phyloP scores from a whole-genome alignment of 2,797 vertebrate species.

The Bovichtus diacanthus region DNA sequence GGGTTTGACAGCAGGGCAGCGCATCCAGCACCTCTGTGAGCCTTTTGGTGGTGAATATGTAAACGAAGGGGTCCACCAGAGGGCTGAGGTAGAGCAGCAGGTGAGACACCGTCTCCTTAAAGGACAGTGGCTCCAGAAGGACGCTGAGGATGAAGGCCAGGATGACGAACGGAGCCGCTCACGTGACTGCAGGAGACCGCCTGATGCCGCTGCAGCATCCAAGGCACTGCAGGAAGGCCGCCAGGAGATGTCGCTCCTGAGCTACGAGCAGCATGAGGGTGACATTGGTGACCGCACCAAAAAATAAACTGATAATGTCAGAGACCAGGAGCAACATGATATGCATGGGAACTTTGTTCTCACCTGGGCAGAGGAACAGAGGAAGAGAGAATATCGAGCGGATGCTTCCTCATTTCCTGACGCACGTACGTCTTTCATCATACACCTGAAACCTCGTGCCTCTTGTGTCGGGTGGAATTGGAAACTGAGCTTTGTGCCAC shows the following conservation, averaged over 20 bases:
- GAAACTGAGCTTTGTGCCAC: no score
- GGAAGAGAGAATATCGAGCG: background rate
- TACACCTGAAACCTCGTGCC: background rate
- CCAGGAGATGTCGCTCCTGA: slow-evolving; percentile 73
- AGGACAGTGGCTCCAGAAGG: slow-evolving; percentile 69
- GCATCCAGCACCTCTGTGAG: slow-evolving; percentile 67
- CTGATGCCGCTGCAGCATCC: slow-evolving; percentile 54
- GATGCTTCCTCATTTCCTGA: background rate
- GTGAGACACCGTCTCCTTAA: slow-evolving; percentile 51
- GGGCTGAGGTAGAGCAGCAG: slow-evolving; percentile 79
- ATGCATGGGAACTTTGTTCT: slow-evolving; percentile 65
- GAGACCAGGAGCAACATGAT: slow-evolving; percentile 75
- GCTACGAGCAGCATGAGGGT: slow-evolving; percentile 77
- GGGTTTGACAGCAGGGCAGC: slow-evolving; percentile 62
- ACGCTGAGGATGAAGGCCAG: slow-evolving; percentile 75
- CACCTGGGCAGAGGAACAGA: slow-evolving; percentile 37
- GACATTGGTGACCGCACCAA: slow-evolving; percentile 72
- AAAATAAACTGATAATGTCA: slow-evolving; percentile 78
- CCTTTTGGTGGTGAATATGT: slow-evolving; percentile 75
- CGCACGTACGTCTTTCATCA: background rate
- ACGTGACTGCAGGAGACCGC: slow-evolving; percentile 44
- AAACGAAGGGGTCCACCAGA: slow-evolving; percentile 81
- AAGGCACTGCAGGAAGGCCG: slow-evolving; percentile 66
- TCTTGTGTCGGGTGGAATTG: background rate
- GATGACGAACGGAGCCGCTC: slow-evolving; percentile 61